Conservation (phyloP, 1,140 invertebrate species). For the Plutomurus gul region DNA sequence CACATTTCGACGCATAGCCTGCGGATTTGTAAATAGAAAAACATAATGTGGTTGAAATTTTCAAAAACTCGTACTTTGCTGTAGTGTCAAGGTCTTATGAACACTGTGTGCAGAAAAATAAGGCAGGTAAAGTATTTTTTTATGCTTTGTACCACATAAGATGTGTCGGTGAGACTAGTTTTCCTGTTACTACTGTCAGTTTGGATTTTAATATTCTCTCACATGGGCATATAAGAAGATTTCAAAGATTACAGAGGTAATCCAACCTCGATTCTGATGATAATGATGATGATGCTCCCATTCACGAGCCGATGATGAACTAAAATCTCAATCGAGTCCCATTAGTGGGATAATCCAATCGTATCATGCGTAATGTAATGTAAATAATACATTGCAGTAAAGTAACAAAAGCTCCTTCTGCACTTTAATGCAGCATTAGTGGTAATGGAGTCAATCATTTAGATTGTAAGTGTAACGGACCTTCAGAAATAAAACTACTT, state of each 20-base stretch:
- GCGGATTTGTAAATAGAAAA: background rate
- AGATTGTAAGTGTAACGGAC: background rate
- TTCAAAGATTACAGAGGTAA: background rate
- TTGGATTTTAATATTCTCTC: no score
- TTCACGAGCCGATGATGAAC: background rate
- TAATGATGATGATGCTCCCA: background rate
- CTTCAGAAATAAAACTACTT: background rate
- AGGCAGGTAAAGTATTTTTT: no score
- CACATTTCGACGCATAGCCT: background rate
- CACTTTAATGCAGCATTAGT: background rate
- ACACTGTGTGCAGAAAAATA: no score
- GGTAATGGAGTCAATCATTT: background rate
- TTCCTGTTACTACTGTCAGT: no score
- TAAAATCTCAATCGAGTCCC: background rate
- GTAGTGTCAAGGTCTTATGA: no score
- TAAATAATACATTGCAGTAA: no score
- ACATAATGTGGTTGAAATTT: background rate
- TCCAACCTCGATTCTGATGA: background rate
- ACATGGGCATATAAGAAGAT: background rate
- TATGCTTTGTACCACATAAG: no score
- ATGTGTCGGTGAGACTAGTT: no score
- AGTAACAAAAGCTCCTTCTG: background rate
- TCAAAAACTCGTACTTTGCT: no score
- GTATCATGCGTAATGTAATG: background rate
- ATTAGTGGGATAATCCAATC: background rate